Evolutionary conservation across 2,797 vertebrate species (phyloP).

Genomic region (Orestias chungarensis): DNA sequence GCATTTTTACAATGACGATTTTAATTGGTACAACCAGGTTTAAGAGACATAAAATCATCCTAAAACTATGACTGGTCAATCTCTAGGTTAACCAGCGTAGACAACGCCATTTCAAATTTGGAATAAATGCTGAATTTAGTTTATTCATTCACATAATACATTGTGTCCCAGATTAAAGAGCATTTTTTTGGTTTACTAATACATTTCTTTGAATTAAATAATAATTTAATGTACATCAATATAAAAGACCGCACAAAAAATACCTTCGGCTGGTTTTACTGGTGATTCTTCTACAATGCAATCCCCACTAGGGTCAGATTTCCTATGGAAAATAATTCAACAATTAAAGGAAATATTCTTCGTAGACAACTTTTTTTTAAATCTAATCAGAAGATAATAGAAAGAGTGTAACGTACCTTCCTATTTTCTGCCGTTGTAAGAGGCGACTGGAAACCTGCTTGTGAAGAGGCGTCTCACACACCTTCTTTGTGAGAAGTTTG

Average conservation of each 20-base stretch:
- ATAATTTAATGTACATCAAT: neutral
- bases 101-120: too few species aligned
- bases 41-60: neutral
- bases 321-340: slow-evolving; percentile 69
- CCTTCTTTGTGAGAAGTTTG: slow-evolving; percentile 88
- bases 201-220: neutral
- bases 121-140: neutral
- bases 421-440: slow-evolving; percentile 86
- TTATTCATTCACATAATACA: neutral
- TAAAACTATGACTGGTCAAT: neutral
- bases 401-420: slow-evolving; percentile 77
- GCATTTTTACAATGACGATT: too few species aligned
- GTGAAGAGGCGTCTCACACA: slow-evolving; percentile 90
- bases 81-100: neutral
- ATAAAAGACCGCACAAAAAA: slow-evolving; percentile 22
- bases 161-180: neutral
- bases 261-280: slow-evolving; percentile 85
- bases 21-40: neutral
- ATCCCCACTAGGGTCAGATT: slow-evolving; percentile 80
- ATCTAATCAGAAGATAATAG: too few species aligned
- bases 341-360: neutral
- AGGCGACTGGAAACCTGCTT: slow-evolving; percentile 91
- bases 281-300: slow-evolving; percentile 94
- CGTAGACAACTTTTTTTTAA: too few species aligned
- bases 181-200: neutral